phyloP scores from a whole-genome alignment of 1,140 invertebrate species.

The Babylonia areolata region DNA sequence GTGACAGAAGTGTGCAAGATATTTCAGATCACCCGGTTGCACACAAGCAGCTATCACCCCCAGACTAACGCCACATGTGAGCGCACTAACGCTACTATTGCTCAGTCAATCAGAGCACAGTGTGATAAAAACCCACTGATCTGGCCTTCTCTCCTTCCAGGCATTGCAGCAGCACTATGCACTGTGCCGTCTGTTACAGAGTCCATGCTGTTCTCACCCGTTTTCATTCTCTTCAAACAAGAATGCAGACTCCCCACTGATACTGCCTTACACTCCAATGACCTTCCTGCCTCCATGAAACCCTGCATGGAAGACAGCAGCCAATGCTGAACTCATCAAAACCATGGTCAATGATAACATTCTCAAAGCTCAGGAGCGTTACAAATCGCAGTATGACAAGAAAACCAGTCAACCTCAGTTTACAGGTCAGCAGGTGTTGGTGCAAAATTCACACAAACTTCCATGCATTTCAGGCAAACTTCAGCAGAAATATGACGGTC shows the following conservation, averaged over 20 bases:
- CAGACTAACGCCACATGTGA: not conserved
- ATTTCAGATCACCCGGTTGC: slow-evolving; percentile 11
- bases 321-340: not conserved
- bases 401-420: not conserved
- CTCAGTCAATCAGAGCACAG: not conserved
- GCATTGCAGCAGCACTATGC: not conserved
- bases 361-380: not conserved
- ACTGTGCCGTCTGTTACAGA: not conserved
- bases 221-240: not conserved
- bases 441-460: not conserved
- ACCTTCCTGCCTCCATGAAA: not conserved
- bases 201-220: not conserved
- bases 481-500: slow-evolving; percentile 4
- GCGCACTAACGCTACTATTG: not conserved
- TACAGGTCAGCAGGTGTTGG: not conserved
- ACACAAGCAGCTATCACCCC: slow-evolving; percentile 10
- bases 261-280: not conserved
- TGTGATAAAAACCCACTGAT: not conserved
- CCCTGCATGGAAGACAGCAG: not conserved
- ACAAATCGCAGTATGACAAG: not conserved
- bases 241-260: not conserved
- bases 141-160: not conserved
- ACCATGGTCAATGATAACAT: not conserved
- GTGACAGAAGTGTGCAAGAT: slow-evolving; percentile 1
- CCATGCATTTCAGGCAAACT: not conserved